phyloP scores from a whole-genome alignment of 2,113 vertebrate genomes.

The Microcebus murinus region DNA sequence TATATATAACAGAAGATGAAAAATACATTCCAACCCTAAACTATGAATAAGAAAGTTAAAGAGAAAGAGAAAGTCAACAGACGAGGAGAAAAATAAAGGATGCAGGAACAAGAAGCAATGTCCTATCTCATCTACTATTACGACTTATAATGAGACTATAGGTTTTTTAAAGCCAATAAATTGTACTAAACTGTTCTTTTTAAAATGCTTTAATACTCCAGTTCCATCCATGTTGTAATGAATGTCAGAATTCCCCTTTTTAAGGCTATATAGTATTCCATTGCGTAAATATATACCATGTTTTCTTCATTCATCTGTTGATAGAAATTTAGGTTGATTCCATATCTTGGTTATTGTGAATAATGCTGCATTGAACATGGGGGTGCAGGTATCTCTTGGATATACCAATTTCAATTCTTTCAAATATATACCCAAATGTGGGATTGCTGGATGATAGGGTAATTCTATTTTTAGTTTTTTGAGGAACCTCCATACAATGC shows the following conservation, averaged over 20 bases:
- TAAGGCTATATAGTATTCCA: not conserved
- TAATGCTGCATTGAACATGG: not conserved
- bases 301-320: not conserved
- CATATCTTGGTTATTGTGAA: not conserved
- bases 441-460: not conserved
- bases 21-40: not conserved
- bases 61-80: not conserved
- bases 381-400: not conserved
- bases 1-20: not conserved
- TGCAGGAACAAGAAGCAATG: not conserved
- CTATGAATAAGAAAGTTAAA: not conserved
- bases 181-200: not conserved
- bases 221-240: not conserved
- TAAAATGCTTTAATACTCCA: not conserved
- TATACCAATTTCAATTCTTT: not conserved
- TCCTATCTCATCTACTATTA: not conserved
- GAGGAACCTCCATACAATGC: not conserved
- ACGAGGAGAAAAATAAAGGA: not conserved
- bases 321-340: not conserved
- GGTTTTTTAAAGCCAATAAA: not conserved
- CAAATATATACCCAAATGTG: not conserved
- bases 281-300: not conserved
- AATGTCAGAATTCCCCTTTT: not conserved
- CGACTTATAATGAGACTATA: not conserved
- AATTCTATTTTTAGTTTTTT: not conserved